Conservation (phyloP, 2,113 vertebrate genomes). For the Caretta caretta region DNA sequence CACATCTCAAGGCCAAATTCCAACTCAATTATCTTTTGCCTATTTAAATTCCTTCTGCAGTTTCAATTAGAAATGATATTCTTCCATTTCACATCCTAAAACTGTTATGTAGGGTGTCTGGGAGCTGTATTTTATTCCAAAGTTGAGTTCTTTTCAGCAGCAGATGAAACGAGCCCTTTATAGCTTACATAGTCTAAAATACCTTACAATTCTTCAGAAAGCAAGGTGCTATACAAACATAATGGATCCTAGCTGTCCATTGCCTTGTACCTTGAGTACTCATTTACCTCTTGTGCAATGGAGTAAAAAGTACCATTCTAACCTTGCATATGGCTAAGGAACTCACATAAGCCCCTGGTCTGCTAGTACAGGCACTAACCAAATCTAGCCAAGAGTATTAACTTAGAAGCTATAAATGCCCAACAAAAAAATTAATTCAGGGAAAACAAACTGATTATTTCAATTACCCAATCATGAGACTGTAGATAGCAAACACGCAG, state of each 20-base stretch:
- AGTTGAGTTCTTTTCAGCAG: background rate
- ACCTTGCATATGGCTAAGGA: background rate
- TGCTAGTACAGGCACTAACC: background rate
- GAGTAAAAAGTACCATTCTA: background rate
- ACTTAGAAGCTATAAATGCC: background rate
- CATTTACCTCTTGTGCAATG: background rate
- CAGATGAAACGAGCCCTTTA: background rate
- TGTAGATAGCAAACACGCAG: background rate
- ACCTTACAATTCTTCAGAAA: background rate
- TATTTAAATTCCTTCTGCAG: background rate
- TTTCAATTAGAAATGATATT: background rate
- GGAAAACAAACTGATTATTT: background rate
- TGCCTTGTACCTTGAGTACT: background rate
- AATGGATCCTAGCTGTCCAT: background rate
- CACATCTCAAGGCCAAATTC: rapidly evolving
- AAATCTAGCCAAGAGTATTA: background rate
- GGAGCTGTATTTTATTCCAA: rapidly evolving
- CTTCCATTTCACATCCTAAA: background rate
- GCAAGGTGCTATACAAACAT: background rate
- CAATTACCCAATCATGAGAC: background rate
- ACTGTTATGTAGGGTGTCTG: background rate
- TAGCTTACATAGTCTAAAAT: background rate
- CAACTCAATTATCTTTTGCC: background rate
- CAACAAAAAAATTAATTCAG: background rate
- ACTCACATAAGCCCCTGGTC: background rate